These are phyloP conservation scores for Diadema setosum DNA, from an alignment of 35 echinoderm and acorn worm species.

Conservation along the genomic window DNA sequence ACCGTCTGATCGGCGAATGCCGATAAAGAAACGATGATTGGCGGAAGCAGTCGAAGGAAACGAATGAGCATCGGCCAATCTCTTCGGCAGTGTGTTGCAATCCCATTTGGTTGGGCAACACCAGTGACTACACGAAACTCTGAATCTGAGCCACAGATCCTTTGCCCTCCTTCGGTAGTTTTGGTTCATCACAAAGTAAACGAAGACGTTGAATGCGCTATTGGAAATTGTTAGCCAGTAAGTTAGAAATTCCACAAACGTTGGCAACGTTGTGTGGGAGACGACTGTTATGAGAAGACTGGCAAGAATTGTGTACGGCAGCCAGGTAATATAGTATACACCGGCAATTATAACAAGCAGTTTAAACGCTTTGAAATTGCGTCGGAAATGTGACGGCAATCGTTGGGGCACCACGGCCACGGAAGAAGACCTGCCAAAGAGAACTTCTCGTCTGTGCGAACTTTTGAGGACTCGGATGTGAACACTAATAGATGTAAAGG, in stretches of 20 bases:
- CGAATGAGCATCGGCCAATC: too few relatives aligned
- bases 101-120: not conserved
- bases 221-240: conserved; percentile 47
- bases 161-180: conserved; percentile 19
- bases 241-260: not conserved
- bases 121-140: not conserved
- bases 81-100: not conserved
- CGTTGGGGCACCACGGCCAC: not conserved
- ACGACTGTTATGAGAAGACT: not conserved
- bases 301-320: conserved; percentile 8
- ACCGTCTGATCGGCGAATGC: conserved; percentile 25
- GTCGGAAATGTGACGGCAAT: conserved; percentile 7
- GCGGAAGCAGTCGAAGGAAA: not conserved
- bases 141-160: not conserved
- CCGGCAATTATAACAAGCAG: conserved; percentile 37
- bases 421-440: not conserved
- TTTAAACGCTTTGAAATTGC: conserved; percentile 36
- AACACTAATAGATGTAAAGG: conserved; percentile 31
- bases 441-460: not conserved
- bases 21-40: not conserved
- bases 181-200: conserved; percentile 44
- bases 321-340: conserved; percentile 45
- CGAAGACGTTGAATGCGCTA: conserved; percentile 36
- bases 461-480: not conserved
- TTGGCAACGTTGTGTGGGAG: not conserved